phyloP scores from a whole-genome alignment of 1,140 invertebrate genomes.

The Melipona quadrifasciata region DNA sequence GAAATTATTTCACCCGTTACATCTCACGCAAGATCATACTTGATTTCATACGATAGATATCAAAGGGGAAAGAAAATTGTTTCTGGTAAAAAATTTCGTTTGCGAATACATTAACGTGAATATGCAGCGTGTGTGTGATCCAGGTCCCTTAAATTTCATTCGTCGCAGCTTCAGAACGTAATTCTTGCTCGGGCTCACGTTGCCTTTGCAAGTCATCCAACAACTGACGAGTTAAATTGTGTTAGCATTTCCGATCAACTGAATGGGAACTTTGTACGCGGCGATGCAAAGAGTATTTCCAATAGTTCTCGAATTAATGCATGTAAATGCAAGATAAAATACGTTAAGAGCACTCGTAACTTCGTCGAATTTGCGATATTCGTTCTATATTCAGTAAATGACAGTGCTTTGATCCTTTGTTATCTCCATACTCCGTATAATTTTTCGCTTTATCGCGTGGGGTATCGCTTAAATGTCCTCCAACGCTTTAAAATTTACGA shows the following conservation, averaged over 20 bases:
- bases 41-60: too few species aligned
- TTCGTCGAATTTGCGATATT: not conserved
- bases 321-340: not conserved
- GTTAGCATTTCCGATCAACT: slow-evolving; percentile 12
- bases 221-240: slow-evolving; percentile 2
- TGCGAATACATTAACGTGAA: not conserved
- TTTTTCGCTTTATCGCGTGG: not conserved
- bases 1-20: too few species aligned
- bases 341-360: not conserved
- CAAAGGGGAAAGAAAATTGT: not conserved
- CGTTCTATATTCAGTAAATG: not conserved
- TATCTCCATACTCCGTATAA: not conserved
- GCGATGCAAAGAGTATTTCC: not conserved
- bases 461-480: not conserved
- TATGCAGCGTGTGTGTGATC: not conserved
- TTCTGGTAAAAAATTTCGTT: not conserved
- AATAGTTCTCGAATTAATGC: slow-evolving; percentile 16
- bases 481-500: not conserved
- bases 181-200: not conserved
- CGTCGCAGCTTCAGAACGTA: not conserved
- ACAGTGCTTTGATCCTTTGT: not conserved
- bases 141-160: not conserved
- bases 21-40: too few species aligned
- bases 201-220: not conserved
- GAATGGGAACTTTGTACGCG: not conserved